Evolutionary conservation across 2,888 invertebrate genomes (phyloP), one percentile per base, ranked within the genome.

Genomic region (Hemicrepidius hirtus): DNA sequence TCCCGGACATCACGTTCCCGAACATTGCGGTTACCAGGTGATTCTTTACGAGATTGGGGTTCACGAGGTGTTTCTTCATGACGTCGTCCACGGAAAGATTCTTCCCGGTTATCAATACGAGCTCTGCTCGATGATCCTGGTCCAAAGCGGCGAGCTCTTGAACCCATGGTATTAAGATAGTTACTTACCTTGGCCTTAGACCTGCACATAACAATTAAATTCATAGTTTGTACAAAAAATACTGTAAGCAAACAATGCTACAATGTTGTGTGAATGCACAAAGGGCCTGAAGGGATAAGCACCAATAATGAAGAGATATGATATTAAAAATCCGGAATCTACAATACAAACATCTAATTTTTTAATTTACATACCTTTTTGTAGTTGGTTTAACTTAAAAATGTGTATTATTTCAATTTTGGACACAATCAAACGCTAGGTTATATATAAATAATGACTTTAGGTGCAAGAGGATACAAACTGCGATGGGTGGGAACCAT

Each of bases 191-290:
- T 62, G 37, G 2, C 4, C 20, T 28, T 24, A 18, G 20, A 57
- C 57, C 57, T 57, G 32, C 57, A 37, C 57, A 57, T 49, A 53
- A 53, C n/a, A 57, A 57, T 35, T 7, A 57, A 9, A 20, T 57
- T 37, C 57, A 37, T 20, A 55, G 18, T 37, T 57, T 53, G 53
- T 10, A 53, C 9, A 49, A 13, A 13, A 40, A 13, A 40, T 3
- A 1, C 13, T 13, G 6, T 13, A 13, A 40, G 40, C 32, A 32
- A 32, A 32, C 32, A 32, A 9, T 32, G 32, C 32, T 32, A 9
- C 7, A 9, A 32, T 32, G n/a, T n/a, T n/a, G n/a, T n/a, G 32
- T 32, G 32, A 32, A 5, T 32, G 9, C 32, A 40, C 40, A 40
- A 40, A 40, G 13, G 13, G 40, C 32, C 32, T 32, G 32, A 32